phyloP scores from a whole-genome alignment of 1,140 invertebrate species.

The Achroia grisella region DNA sequence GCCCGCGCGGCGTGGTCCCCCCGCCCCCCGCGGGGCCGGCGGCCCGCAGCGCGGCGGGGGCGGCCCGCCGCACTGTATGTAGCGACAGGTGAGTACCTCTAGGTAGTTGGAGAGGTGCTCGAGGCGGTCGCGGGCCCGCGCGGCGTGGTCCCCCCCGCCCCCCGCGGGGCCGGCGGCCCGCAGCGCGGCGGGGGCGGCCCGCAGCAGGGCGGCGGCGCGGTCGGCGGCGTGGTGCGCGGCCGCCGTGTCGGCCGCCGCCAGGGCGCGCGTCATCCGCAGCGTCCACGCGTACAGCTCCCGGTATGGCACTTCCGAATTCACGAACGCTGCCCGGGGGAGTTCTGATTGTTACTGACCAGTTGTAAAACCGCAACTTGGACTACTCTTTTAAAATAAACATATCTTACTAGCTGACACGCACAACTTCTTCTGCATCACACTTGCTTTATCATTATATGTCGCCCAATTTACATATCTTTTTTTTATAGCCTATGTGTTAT shows the following conservation, averaged over 20 bases:
- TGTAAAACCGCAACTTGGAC: neutral
- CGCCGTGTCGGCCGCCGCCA: constrained; percentile 17
- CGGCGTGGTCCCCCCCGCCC: neutral
- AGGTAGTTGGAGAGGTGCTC: constrained; percentile 44
- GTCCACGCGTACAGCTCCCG: constrained; percentile 40
- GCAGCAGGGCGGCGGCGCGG: constrained; percentile 2
- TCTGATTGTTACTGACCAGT: no score
- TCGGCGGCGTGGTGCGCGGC: constrained; percentile 10
- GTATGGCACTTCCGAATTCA: constrained; percentile 49
- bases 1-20: constrained; percentile 7
- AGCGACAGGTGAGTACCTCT: no score
- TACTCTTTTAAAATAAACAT: neutral
- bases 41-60: constrained; percentile 13
- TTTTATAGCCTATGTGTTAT: no score
- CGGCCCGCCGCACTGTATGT: no score
- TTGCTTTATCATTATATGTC: no score
- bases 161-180: no score
- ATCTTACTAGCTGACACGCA: no score
- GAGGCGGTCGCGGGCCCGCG: constrained; percentile 17
- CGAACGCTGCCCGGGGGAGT: constrained; percentile 29
- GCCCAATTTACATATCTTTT: no score
- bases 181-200: neutral
- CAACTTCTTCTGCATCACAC: no score
- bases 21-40: neutral
- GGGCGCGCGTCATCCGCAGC: constrained; percentile 30